Conservation (phyloP, 2,888 invertebrate genomes). For the Boloria euphrosyne region DNA sequence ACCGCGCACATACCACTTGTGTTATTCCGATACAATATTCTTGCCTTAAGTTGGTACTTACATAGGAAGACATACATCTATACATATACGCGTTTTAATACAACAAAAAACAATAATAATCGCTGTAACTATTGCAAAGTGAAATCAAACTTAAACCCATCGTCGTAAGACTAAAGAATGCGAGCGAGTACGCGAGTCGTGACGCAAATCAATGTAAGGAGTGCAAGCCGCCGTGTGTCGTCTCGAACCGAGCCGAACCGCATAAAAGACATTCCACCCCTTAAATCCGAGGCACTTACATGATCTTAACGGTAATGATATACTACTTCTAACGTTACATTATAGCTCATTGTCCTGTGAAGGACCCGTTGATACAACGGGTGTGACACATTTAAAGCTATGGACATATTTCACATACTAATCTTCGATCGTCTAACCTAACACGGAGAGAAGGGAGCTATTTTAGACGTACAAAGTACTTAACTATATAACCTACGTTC, state of each 20-base stretch:
- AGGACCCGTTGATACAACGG: slow-evolving; percentile 80
- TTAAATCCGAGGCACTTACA: slow-evolving; percentile 79
- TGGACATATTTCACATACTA: slow-evolving; percentile 80
- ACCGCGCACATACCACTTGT: slow-evolving; percentile 57
- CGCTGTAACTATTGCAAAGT: slow-evolving; percentile 16
- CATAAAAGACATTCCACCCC: slow-evolving; percentile 69
- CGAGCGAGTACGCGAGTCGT: slow-evolving; percentile 14
- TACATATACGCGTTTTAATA: slow-evolving; percentile 55
- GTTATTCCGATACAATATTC: slow-evolving; percentile 58
- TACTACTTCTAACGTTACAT: slow-evolving; percentile 75
- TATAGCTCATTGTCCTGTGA: slow-evolving; percentile 70
- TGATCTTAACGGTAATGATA: slow-evolving; percentile 80
- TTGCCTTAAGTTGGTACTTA: slow-evolving; percentile 70
- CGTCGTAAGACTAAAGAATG: background rate
- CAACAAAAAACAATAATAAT: slow-evolving; percentile 49
- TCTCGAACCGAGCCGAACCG: slow-evolving; percentile 50
- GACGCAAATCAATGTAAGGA: slow-evolving; percentile 17
- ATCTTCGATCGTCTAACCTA: slow-evolving; percentile 73
- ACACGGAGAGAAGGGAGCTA: slow-evolving; percentile 77
- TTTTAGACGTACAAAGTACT: slow-evolving; percentile 74
- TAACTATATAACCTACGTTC: slow-evolving; percentile 69
- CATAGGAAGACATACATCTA: slow-evolving; percentile 80
- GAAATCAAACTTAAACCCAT: background rate
- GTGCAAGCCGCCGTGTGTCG: slow-evolving; percentile 28
- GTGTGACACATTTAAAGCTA: slow-evolving; percentile 80